Evolutionary conservation across 2,797 vertebrate genomes (phyloP).

Genomic region (Gouania willdenowi): DNA sequence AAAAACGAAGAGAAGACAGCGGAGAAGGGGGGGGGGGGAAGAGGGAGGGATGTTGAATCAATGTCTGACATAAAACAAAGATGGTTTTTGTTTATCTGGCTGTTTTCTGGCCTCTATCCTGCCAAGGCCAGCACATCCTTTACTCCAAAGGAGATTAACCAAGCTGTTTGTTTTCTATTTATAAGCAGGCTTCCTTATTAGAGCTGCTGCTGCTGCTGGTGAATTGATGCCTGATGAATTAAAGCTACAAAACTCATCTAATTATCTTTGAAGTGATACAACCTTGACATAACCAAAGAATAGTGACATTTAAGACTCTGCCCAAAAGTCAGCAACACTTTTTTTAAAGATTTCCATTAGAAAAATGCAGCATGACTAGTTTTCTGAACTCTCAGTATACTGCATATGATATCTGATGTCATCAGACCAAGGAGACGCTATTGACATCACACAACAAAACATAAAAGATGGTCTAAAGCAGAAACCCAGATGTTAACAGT

Average conservation of each 20-base stretch:
- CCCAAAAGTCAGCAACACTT: no score
- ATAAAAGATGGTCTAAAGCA: no score
- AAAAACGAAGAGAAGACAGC: constrained; percentile 1
- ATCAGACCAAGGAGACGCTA: constrained; percentile 92
- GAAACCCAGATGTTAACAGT: no score
- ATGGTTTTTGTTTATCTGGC: constrained; percentile 69
- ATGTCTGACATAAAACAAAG: constrained; percentile 71
- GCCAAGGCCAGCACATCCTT: constrained; percentile 63
- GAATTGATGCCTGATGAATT: background rate
- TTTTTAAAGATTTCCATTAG: no score
- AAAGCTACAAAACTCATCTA: no score
- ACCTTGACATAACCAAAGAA: no score
- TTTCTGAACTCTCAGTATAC: no score
- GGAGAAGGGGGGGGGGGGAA: constrained; percentile 7
- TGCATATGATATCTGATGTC: no score
- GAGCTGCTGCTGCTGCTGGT: background rate
- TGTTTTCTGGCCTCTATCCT: constrained; percentile 53
- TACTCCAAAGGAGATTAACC: constrained; percentile 52
- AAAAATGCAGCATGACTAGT: no score
- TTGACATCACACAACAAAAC: no score
- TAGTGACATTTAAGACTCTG: no score
- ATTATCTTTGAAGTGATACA: no score
- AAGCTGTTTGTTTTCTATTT: constrained; percentile 43
- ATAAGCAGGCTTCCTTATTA: constrained; percentile 47
- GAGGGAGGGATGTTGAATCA: constrained; percentile 47